phyloP scores from a whole-genome alignment of 2,888 invertebrate genomes.

The Sarcophaga carnaria region DNA sequence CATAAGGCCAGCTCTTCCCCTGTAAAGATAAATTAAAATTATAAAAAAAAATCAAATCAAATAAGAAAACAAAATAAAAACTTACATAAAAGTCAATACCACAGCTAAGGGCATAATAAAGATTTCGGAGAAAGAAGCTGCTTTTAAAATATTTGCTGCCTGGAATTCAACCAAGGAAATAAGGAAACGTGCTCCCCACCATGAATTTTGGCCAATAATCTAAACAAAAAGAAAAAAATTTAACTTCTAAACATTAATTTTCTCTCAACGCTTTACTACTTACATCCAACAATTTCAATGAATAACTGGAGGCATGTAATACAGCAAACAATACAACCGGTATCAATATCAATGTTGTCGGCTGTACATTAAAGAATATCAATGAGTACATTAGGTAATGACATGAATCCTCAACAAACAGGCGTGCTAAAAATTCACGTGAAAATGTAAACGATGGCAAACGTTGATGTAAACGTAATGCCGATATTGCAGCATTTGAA shows the following conservation, averaged over 20 bases:
- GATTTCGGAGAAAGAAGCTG: slow-evolving; percentile 96
- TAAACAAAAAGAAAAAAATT: slow-evolving; percentile 80
- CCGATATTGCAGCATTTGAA: slow-evolving; percentile 96
- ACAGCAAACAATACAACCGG: slow-evolving; percentile 96
- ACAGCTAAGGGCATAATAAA: slow-evolving; percentile 92
- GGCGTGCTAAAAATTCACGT: slow-evolving; percentile 89
- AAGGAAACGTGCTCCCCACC: slow-evolving; percentile 93
- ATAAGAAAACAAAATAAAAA: slow-evolving; percentile 74
- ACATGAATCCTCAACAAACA: slow-evolving; percentile 95
- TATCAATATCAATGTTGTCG: slow-evolving; percentile 93
- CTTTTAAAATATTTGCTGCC: slow-evolving; percentile 93
- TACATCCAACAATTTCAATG: slow-evolving; percentile 94
- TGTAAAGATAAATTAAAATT: slow-evolving; percentile 81
- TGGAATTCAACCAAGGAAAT: slow-evolving; percentile 95
- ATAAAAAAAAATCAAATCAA: background rate
- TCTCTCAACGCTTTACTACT: slow-evolving; percentile 82
- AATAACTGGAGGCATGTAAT: slow-evolving; percentile 96
- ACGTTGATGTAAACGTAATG: slow-evolving; percentile 96
- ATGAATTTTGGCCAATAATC: slow-evolving; percentile 95
- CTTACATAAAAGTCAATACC: slow-evolving; percentile 93
- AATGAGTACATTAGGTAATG: slow-evolving; percentile 98
- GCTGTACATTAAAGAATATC: slow-evolving; percentile 95
- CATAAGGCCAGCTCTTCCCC: slow-evolving; percentile 94
- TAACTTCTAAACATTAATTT: background rate
- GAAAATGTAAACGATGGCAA: slow-evolving; percentile 92